A percentile compares a stretch with the other conserved stretches of the same genome.
These are phyloP conservation scores for Trypoxylon attenuatum DNA, from an alignment of 2,888 invertebrate species.

Conservation along the genomic window DNA sequence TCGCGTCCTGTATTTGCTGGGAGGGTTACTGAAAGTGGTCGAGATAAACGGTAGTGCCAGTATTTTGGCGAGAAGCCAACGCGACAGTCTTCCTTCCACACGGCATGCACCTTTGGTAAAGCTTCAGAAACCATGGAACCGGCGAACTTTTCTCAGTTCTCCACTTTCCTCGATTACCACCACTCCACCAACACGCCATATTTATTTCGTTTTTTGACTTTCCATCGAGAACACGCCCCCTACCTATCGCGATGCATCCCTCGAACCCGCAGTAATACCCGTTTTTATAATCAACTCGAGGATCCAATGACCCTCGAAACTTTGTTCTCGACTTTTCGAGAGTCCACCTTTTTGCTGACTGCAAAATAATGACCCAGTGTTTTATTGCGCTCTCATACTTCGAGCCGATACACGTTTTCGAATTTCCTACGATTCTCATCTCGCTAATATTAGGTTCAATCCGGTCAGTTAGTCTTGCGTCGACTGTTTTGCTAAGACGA, in stretches of 20 bases:
- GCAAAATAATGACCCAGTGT: too few relatives aligned
- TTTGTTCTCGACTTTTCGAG: neutral
- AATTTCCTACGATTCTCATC: too few relatives aligned
- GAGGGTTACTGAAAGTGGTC: constrained; percentile 20
- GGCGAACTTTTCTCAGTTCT: neutral
- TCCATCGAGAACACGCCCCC: neutral
- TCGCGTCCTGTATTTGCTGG: constrained; percentile 12
- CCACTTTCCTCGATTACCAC: constrained; percentile 47
- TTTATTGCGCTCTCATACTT: too few relatives aligned
- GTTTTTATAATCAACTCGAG: neutral
- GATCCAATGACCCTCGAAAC: neutral
- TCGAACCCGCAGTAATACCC: neutral
- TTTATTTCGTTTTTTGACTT: constrained; percentile 53
- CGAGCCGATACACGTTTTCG: too few relatives aligned
- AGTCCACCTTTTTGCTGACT: neutral
- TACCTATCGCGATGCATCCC: neutral
- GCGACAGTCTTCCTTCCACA: constrained; percentile 20
- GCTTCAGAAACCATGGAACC: too few relatives aligned
- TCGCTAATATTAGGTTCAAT: too few relatives aligned
- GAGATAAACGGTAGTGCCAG: constrained; percentile 7
- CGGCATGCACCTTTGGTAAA: constrained; percentile 27
- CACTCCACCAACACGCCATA: constrained; percentile 26
- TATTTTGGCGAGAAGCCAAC: constrained; percentile 25
- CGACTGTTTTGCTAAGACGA: too few relatives aligned
- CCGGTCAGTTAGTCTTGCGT: too few relatives aligned